phyloP scores from a whole-genome alignment of 2,797 vertebrate genomes.

The Hirundo rustica region DNA sequence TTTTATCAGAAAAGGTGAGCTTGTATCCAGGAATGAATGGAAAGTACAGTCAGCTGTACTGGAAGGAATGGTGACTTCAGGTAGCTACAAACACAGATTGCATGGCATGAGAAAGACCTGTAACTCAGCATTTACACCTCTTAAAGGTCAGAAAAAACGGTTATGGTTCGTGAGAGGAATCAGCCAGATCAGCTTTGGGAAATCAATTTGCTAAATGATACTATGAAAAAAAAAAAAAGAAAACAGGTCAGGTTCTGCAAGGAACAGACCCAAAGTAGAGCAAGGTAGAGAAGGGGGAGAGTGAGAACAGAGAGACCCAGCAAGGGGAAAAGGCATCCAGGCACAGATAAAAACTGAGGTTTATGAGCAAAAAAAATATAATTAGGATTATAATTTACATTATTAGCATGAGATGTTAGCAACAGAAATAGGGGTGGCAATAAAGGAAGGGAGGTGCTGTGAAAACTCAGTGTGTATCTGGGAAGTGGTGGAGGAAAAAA shows the following conservation, averaged over 20 bases:
- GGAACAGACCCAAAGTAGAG: not conserved
- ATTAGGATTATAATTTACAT: not conserved
- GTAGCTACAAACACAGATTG: not conserved
- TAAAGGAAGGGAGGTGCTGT: not conserved
- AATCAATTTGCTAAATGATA: not conserved
- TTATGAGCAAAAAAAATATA: not conserved
- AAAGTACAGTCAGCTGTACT: not conserved
- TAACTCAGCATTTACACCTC: not conserved
- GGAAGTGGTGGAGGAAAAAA: not conserved
- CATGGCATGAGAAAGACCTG: not conserved
- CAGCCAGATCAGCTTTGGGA: not conserved
- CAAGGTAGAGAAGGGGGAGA: rapidly evolving
- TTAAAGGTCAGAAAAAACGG: not conserved
- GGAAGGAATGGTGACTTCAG: not conserved
- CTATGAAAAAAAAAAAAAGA: not conserved
- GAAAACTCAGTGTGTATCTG: not conserved
- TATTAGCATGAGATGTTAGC: not conserved
- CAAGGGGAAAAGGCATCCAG: not conserved
- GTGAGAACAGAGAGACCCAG: not conserved
- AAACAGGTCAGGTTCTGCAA: not conserved
- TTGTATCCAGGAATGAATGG: not conserved
- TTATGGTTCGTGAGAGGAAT: not conserved
- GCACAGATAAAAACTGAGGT: not conserved
- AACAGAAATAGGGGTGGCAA: not conserved
- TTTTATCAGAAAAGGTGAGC: not conserved